phyloP scores from a whole-genome alignment of 2,113 vertebrate genomes.

The Vidua chalybeata region DNA sequence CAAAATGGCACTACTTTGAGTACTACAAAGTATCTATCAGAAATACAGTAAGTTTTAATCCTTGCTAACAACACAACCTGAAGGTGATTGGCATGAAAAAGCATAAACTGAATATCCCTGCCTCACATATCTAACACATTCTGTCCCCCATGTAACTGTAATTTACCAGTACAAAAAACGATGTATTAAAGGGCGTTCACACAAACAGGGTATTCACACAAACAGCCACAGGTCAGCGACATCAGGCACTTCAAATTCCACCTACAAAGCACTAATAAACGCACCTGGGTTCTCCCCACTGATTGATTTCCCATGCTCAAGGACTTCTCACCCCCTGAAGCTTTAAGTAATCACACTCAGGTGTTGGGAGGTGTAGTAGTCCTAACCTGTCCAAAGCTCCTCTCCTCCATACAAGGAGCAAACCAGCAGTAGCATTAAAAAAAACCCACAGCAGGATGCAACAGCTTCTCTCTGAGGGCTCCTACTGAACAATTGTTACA shows the following conservation, averaged over 20 bases:
- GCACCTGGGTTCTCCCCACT: neutral
- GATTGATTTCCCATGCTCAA: neutral
- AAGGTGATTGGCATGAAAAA: neutral
- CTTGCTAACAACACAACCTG: neutral
- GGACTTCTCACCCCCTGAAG: neutral
- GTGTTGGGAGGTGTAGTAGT: neutral
- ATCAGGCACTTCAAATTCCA: neutral
- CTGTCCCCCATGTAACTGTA: fast-evolving
- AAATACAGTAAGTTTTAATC: neutral
- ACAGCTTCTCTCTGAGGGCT: neutral
- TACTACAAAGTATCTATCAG: neutral
- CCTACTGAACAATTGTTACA: neutral
- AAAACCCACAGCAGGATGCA: neutral
- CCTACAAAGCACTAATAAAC: neutral
- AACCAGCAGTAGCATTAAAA: neutral
- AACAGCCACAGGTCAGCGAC: neutral
- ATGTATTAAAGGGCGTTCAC: neutral
- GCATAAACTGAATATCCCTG: neutral
- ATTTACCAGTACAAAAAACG: neutral
- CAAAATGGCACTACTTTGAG: neutral
- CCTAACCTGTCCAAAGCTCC: neutral
- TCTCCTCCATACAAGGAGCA: neutral
- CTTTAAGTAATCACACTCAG: neutral
- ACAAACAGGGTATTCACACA: neutral
- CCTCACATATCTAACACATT: neutral